Conservation (phyloP, 2,113 vertebrate species). For the Galbula dea region DNA sequence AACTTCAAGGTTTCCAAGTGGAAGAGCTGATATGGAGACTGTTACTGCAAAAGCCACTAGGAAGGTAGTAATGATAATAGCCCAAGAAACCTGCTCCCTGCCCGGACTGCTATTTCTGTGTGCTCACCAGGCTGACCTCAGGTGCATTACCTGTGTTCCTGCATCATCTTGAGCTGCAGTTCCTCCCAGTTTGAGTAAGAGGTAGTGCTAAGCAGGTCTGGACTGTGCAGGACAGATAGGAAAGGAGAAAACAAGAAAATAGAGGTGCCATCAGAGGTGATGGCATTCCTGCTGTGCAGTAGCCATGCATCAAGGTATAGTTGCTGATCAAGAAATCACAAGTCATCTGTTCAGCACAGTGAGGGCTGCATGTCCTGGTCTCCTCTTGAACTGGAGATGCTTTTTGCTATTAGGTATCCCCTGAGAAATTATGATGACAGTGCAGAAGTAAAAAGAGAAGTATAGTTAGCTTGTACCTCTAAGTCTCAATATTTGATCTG, state of each 20-base stretch:
- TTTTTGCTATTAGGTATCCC: background rate
- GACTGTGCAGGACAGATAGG: background rate
- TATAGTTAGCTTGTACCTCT: background rate
- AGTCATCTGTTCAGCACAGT: background rate
- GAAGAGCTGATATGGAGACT: background rate
- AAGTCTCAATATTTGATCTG: background rate
- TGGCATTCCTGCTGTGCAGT: background rate
- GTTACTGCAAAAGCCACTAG: background rate
- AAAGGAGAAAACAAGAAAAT: background rate
- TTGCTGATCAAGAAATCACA: too few species aligned
- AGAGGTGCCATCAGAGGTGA: background rate
- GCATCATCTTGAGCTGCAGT: background rate
- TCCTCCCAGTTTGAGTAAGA: background rate
- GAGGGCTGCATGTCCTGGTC: accelerated
- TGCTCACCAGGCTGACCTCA: background rate
- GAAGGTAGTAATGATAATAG: background rate
- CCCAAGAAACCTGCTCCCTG: accelerated
- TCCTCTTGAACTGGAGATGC: background rate
- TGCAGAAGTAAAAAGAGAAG: background rate
- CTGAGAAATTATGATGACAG: accelerated
- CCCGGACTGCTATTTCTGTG: background rate
- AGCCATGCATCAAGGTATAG: background rate
- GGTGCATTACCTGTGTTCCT: too few species aligned
- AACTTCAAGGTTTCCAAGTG: accelerated
- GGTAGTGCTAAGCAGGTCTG: background rate